Evolutionary conservation across 64 coral and sea anemone genomes (phyloP).

Genomic region (Trachythela sp.): DNA sequence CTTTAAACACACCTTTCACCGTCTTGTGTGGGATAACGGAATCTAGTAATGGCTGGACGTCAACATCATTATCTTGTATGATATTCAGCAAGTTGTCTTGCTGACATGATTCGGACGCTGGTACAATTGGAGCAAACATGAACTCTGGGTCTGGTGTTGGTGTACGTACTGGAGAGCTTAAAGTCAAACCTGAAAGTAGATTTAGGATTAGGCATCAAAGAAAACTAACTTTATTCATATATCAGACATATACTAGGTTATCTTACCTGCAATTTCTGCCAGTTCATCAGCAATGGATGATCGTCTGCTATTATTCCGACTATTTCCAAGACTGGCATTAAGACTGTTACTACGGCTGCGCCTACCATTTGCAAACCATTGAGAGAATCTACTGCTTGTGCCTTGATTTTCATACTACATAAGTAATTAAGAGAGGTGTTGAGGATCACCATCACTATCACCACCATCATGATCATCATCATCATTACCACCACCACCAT

Average conservation of each 20-base stretch:
- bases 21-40: conserved; percentile 1
- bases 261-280: conserved; percentile 52
- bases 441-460: neutral
- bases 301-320: conserved; percentile 49
- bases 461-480: neutral
- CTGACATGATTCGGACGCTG: neutral
- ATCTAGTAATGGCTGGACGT: neutral
- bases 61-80: neutral
- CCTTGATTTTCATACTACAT: conserved; percentile 31
- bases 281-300: conserved; percentile 72
- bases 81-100: neutral
- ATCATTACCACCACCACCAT: neutral
- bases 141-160: neutral
- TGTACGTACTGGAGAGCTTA: neutral
- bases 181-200: neutral
- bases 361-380: conserved; percentile 84
- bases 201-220: neutral
- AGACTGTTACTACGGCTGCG: conserved; percentile 62
- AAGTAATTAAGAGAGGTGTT: neutral
- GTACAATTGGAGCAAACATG: neutral
- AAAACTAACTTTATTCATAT: neutral
- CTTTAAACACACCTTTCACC: neutral
- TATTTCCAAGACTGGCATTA: conserved; percentile 14
- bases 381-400: conserved; percentile 68
- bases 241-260: neutral